These are phyloP conservation scores for Caenorhabditis sp. DNA, from an alignment of 2,888 invertebrate genomes.

Conservation along the genomic window DNA sequence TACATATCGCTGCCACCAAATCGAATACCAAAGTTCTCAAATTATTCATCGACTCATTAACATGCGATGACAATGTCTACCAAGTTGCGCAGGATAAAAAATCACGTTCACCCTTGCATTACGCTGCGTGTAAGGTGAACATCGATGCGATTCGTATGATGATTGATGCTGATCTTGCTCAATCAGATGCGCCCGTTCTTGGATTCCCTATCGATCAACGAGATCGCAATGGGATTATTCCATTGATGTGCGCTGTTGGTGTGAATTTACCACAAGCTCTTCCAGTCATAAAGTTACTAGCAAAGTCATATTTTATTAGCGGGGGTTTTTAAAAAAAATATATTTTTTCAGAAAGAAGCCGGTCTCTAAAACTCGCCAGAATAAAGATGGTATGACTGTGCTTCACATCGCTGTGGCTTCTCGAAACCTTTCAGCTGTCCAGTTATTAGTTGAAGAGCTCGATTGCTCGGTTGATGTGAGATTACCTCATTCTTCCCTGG, in stretches of 20 bases:
- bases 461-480: conserved; percentile 29
- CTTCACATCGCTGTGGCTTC: conserved; percentile 67
- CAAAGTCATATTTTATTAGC: too few species aligned
- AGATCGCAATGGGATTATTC: conserved; percentile 59
- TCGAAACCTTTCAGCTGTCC: conserved; percentile 54
- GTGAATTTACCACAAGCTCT: conserved; percentile 51
- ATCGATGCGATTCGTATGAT: conserved; percentile 37
- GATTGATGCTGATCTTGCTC: conserved; percentile 8
- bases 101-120: conserved; percentile 62
- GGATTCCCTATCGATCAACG: conserved; percentile 61
- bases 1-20: conserved; percentile 63
- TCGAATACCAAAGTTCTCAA: conserved; percentile 50
- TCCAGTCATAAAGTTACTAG: conserved; percentile 54
- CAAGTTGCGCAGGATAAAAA: conserved; percentile 44
- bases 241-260: conserved; percentile 66
- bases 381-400: conserved; percentile 52
- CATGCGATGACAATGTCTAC: conserved; percentile 27
- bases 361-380: conserved; percentile 28
- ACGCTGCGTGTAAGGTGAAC: conserved; percentile 57
- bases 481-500: too few species aligned
- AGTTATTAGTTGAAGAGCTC: conserved; percentile 48
- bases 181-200: conserved; percentile 20
- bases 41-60: conserved; percentile 37
- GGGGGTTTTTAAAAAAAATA: neutral
- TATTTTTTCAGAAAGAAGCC: conserved; percentile 29